These are phyloP conservation scores for Apoda limacodes DNA, from an alignment of 2,888 invertebrate species.

Conservation along the genomic window DNA sequence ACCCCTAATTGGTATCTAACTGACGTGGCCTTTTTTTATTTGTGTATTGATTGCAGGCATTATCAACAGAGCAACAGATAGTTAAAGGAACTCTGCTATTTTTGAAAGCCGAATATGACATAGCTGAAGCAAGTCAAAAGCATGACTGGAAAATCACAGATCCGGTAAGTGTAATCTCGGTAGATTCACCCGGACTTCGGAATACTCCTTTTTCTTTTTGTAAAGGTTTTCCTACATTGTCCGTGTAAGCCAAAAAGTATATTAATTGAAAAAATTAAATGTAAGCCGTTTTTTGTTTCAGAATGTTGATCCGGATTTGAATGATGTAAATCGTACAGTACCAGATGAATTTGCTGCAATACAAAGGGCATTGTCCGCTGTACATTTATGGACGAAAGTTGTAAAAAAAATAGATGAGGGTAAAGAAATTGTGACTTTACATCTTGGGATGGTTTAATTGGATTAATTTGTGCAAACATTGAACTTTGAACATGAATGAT, in stretches of 20 bases:
- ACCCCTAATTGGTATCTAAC: too few species aligned
- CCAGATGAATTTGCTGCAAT: constrained; percentile 35
- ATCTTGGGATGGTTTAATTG: too few species aligned
- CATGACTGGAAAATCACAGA: constrained; percentile 39
- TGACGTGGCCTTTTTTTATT: too few species aligned
- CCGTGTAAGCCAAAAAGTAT: too few species aligned
- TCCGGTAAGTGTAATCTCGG: constrained; percentile 25
- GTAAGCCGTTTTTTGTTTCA: constrained; percentile 18
- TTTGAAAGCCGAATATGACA: constrained; percentile 37
- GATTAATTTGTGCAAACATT: too few species aligned
- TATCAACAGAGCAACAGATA: constrained; percentile 23
- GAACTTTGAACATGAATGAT: too few species aligned
- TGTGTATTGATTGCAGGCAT: constrained; percentile 23
- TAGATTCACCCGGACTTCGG: background rate
- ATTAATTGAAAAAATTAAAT: too few species aligned
- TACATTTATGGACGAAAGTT: constrained; percentile 26
- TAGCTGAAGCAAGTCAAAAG: constrained; percentile 32
- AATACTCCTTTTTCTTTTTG: background rate
- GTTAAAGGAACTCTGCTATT: constrained; percentile 32
- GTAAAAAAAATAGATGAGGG: constrained; percentile 24
- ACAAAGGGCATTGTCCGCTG: constrained; percentile 26
- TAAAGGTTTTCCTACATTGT: too few species aligned
- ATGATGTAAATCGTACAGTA: constrained; percentile 28
- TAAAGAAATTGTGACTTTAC: constrained; percentile 19
- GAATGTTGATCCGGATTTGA: constrained; percentile 36